Base-by-base conservation (phyloP, 2,888 invertebrate genomes). In the Drosophila mulleri region DNA sequence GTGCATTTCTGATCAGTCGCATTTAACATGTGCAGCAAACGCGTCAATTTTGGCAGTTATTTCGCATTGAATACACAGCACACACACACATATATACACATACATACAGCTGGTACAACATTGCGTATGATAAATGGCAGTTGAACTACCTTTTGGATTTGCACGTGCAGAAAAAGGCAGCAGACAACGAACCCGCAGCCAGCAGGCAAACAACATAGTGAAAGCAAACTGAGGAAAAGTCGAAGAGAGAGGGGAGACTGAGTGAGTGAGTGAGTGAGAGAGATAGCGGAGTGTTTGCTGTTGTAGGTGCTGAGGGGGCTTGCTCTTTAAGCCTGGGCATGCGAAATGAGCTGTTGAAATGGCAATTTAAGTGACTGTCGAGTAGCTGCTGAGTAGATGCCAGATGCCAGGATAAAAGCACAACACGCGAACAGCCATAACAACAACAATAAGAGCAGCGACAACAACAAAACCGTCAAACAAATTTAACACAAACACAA, bases 291-390 rank as follows among this genome's bases (percentile, higher is more conserved):
- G 48, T n/a, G 20, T 26, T 26, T 12, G 50, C 35, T 39, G 39
- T 8, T 29, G 16, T 9, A 26, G 26, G 23, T 37, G 45, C 23
- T 20, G 12, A 7, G 9, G 56, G 23, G 32, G 56, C 23, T 29
- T n/a, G 44, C 63, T 60, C 73, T 80, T 73, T 73, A 80, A 75
- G 75, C 64, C 86, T 56, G 67, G 78, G 88, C 83, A 90, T 83
- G 82, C 83, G 82, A 91, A 89, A 90, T 85, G 86, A 90, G 89
- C 91, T 89, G 89, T 82, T 85, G 89, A 89, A 89, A 90, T 88
- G 87, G 89, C 86, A 85, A 86, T 85, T 89, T 77, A 86, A 86
- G 86, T 89, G 86, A 89, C 88, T 86, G 88, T 87, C 83, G 72
- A 88, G 71, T 35, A 65, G 64, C 39, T 65, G 59, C 61, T 52